Percentiles rank a stretch among this genome's conserved stretches.
phyloP scores from a whole-genome alignment of 2,113 vertebrate species.

The Delphinus delphis region DNA sequence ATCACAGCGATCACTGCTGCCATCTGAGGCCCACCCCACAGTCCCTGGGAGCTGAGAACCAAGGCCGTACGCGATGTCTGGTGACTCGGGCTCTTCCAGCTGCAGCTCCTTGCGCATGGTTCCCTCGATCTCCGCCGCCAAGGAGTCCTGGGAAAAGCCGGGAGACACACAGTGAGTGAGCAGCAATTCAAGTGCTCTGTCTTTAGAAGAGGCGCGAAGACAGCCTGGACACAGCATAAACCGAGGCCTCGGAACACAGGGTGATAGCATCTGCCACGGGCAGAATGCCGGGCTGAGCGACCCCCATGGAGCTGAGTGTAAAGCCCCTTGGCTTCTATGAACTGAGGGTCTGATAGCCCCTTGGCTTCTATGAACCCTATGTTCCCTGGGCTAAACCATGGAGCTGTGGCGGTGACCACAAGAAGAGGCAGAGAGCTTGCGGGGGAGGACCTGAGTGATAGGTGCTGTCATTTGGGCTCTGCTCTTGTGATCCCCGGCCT shows the following conservation, averaged over 20 bases:
- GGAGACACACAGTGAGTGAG: background rate
- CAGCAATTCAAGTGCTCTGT: accelerated
- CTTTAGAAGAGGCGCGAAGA: accelerated
- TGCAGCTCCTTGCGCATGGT: conserved; percentile 98
- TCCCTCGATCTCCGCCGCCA: conserved; percentile 98
- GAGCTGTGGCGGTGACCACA: background rate
- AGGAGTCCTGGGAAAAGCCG: conserved; percentile 90
- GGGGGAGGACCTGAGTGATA: background rate
- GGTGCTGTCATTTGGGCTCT: background rate
- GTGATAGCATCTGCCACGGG: accelerated
- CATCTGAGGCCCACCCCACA: background rate
- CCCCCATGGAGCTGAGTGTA: accelerated
- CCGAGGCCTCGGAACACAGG: background rate
- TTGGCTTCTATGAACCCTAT: accelerated
- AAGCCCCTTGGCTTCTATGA: accelerated
- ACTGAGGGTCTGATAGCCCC: background rate
- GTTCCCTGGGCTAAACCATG: background rate
- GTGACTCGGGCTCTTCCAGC: conserved; percentile 93
- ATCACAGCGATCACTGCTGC: no score
- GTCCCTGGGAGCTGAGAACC: background rate
- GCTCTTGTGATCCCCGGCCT: background rate
- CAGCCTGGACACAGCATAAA: background rate
- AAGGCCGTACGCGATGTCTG: conserved; percentile 87
- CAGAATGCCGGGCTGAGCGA: background rate
- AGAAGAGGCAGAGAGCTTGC: accelerated